phyloP scores from a whole-genome alignment of 2,888 invertebrate genomes.

The Drosophila anomelani region DNA sequence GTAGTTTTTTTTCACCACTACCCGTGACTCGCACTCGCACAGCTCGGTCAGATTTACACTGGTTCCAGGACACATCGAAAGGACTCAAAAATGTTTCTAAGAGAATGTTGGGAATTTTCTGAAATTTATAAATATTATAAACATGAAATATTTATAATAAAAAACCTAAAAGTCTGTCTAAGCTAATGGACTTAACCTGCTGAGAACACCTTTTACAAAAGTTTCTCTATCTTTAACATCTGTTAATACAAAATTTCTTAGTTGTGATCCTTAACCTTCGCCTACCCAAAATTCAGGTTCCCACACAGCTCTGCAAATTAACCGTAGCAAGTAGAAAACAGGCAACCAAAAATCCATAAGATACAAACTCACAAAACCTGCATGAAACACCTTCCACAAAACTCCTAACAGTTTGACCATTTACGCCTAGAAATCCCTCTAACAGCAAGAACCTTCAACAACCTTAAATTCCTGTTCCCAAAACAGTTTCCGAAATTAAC shows the following conservation, averaged over 20 bases:
- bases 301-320: slow-evolving; percentile 25
- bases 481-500: neutral
- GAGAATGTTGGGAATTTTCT: neutral
- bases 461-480: neutral
- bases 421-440: neutral
- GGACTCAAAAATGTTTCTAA: neutral
- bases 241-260: slow-evolving; percentile 18
- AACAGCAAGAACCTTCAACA: slow-evolving; percentile 3
- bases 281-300: slow-evolving; percentile 10
- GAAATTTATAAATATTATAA: neutral
- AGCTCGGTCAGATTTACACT: slow-evolving; percentile 77
- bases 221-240: neutral
- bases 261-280: slow-evolving; percentile 4
- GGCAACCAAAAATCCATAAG: slow-evolving; percentile 13
- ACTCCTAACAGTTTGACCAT: neutral
- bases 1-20: slow-evolving; percentile 77
- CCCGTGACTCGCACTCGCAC: slow-evolving; percentile 66
- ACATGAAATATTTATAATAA: no score
- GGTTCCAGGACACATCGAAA: slow-evolving; percentile 43
- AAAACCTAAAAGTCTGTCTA: no score
- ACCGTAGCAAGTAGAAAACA: slow-evolving; percentile 30
- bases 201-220: neutral
- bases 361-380: slow-evolving; percentile 1
- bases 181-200: neutral
- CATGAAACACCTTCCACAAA: slow-evolving; percentile 18